A percentile compares a stretch with the other conserved stretches of the same genome.
Conservation (phyloP, 2,113 vertebrate species). For the Notarius quadriscutis region DNA sequence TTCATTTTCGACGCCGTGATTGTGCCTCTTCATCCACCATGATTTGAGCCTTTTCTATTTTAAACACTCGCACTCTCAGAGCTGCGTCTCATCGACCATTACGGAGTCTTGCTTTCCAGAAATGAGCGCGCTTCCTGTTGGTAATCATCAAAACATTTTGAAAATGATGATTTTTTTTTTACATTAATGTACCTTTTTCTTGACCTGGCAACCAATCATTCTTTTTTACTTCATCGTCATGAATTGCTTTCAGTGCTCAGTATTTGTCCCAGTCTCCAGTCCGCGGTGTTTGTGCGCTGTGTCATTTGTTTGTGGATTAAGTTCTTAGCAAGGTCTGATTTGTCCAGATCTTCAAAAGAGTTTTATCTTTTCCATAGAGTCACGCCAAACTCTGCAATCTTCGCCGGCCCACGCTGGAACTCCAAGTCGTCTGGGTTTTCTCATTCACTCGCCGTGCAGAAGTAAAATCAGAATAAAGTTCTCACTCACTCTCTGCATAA, state of each 20-base stretch:
- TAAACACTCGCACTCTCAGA: background rate
- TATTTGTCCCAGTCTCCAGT: background rate
- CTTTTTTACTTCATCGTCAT: background rate
- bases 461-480: background rate
- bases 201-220: background rate
- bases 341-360: conserved; percentile 8
- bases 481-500: background rate
- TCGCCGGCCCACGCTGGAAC: background rate
- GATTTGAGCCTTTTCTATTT: background rate
- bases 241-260: background rate
- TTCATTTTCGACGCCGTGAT: background rate
- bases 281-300: background rate
- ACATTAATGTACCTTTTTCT: background rate
- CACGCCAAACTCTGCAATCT: background rate
- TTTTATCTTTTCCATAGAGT: background rate
- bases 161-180: background rate
- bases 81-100: background rate
- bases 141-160: background rate
- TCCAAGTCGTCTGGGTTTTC: background rate
- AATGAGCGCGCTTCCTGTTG: background rate
- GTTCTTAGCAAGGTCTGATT: background rate
- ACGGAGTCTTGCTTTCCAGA: background rate
- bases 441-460: too few relatives aligned
- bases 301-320: conserved; percentile 6
- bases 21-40: background rate